Base-by-base conservation (phyloP, 53 echinoderm and acorn worm species). In the Holothuria scabra region DNA sequence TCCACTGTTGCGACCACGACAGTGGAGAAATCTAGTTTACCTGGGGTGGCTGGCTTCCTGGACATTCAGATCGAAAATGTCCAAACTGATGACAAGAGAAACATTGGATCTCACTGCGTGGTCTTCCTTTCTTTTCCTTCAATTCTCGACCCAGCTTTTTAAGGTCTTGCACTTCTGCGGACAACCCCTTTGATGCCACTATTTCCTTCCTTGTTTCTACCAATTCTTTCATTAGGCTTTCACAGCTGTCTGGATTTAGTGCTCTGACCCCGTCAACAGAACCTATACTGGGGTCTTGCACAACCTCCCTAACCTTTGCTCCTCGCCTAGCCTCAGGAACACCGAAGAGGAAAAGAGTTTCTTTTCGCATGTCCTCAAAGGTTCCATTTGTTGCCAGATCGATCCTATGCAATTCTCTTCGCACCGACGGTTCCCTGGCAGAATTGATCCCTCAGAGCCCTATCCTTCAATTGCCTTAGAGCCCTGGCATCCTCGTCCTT, bases 331-430 rank as follows among this genome's bases (percentile, higher is more conserved):
- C 79, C 18, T 41, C 49, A 30, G 35, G 28, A 61, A 48, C 67
- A 44, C 66, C 46, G 20, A 86, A 86, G 80, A 86, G 56, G 21
- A 41, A 56, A 1, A 86, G 66, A 4, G 86, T 60, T 33, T 90
- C 86, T 20, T 83, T 56, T 48, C 81, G 55, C 70, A 71, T 65
- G 25, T 60, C 44, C 21, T 61, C 70, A 31, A 84, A 90, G 22
- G 82, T 81, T 86, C 90, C 44, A 37, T 69, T 62, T n/a, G 69
- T 18, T 59, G 85, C 59, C 65, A 79, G 55, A 46, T 86, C 48
- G 19, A 67, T 61, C 18, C 84, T 29, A 22, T 32, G 84, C 9
- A 84, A 38, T 29, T 84, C 84, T 44, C 56, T 66, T 7, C 67
- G 68, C 38, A 67, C 84, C 41, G 22, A 65, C 3, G 61, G 13